These are phyloP conservation scores for Yponomeuta malinellus DNA, from an alignment of 2,888 invertebrate genomes.

Conservation along the genomic window DNA sequence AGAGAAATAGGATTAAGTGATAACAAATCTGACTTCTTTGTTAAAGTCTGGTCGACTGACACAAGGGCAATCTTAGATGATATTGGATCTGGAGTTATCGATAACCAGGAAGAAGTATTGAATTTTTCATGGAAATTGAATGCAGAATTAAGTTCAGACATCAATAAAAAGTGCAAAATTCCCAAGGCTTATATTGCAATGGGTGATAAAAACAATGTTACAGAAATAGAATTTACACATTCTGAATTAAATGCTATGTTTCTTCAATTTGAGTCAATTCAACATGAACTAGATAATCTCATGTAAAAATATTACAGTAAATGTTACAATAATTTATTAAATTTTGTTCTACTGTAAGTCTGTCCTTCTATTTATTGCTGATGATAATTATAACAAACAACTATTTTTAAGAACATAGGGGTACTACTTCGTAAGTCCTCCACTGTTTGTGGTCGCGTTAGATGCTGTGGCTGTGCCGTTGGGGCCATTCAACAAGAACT, in stretches of 20 bases:
- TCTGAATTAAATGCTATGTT: constrained; percentile 57
- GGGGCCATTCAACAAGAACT: no score
- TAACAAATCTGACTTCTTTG: constrained; percentile 51
- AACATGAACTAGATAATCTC: constrained; percentile 62
- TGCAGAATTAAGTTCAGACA: constrained; percentile 62
- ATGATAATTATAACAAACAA: no score
- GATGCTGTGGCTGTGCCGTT: no score
- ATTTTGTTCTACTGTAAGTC: background rate
- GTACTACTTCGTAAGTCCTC: no score
- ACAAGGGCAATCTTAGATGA: constrained; percentile 51
- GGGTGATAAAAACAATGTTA: constrained; percentile 31
- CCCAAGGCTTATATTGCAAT: constrained; percentile 57
- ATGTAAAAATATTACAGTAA: constrained; percentile 24
- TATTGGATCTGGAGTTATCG: constrained; percentile 34
- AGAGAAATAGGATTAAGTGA: constrained; percentile 43
- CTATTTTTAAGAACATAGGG: no score
- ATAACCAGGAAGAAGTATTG: constrained; percentile 34
- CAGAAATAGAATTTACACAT: constrained; percentile 59
- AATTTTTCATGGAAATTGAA: constrained; percentile 57
- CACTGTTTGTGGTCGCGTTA: no score
- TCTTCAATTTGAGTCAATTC: constrained; percentile 60
- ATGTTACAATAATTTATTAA: constrained; percentile 7
- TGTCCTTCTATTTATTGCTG: no score
- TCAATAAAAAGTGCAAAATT: constrained; percentile 54
- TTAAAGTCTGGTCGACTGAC: constrained; percentile 62